A percentile compares a stretch with the other conserved stretches of the same genome.
Evolutionary conservation across 2,113 vertebrate species (phyloP).

Genomic region (Rynchops niger): DNA sequence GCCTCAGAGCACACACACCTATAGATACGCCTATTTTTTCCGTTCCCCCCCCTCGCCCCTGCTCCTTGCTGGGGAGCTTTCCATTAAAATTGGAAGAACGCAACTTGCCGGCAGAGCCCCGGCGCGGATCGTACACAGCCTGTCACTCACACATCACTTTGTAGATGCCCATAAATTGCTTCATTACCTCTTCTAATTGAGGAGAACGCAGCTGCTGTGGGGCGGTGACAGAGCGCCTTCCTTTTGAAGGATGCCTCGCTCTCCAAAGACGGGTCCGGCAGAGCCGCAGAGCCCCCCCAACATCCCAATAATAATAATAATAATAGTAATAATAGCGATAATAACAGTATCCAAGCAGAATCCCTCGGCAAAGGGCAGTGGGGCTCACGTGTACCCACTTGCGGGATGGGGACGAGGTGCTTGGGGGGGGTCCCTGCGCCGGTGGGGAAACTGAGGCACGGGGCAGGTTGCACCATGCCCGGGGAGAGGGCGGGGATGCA

Average conservation of each 20-base stretch:
- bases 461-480: rapidly evolving
- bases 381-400: not conserved
- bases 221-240: slow-evolving; percentile 50
- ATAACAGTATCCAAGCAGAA: not conserved
- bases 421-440: not conserved
- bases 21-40: not conserved
- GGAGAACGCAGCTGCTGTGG: slow-evolving; percentile 71
- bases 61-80: not conserved
- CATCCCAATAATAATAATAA: slow-evolving; percentile 35
- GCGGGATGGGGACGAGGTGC: not conserved
- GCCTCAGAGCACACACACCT: not conserved
- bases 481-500: not conserved
- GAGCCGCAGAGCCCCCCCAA: not conserved
- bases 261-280: slow-evolving; percentile 30
- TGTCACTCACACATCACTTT: slow-evolving; percentile 74
- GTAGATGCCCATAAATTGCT: slow-evolving; percentile 76
- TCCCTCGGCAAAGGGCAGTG: not conserved
- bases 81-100: slow-evolving; percentile 46
- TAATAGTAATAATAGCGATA: not conserved
- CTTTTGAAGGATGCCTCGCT: slow-evolving; percentile 54
- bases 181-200: slow-evolving; percentile 76
- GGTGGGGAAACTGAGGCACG: slow-evolving; percentile 43
- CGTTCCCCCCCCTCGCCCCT: not conserved
- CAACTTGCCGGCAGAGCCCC: slow-evolving; percentile 55
- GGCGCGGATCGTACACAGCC: slow-evolving; percentile 52